phyloP scores from a whole-genome alignment of 2,888 invertebrate genomes.

The Chrysolina haemoptera region DNA sequence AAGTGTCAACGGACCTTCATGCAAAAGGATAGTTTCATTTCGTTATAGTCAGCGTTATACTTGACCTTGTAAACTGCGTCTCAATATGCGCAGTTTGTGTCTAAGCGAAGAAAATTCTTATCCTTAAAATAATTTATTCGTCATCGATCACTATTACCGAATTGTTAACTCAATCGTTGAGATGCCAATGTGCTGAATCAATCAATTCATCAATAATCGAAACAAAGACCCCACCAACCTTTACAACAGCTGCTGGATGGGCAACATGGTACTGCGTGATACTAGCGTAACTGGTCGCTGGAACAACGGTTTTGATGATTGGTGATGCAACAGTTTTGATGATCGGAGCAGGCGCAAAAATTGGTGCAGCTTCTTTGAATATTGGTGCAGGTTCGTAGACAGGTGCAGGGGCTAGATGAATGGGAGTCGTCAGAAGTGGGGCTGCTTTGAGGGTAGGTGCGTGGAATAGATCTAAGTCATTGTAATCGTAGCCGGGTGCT shows the following conservation, averaged over 20 bases:
- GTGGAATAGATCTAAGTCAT: slow-evolving; percentile 23
- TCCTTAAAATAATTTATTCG: too few relatives aligned
- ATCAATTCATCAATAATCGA: too few relatives aligned
- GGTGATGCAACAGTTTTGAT: slow-evolving; percentile 47
- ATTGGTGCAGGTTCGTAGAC: background rate
- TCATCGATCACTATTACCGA: too few relatives aligned
- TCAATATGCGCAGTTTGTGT: too few relatives aligned
- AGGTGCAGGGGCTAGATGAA: slow-evolving; percentile 1
- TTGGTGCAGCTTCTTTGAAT: slow-evolving; percentile 1
- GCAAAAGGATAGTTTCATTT: too few relatives aligned
- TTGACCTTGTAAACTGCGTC: too few relatives aligned
- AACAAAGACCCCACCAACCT: slow-evolving; percentile 53
- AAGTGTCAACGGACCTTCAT: too few relatives aligned
- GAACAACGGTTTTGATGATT: slow-evolving; percentile 56
- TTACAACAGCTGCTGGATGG: slow-evolving; percentile 60
- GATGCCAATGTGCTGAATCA: too few relatives aligned
- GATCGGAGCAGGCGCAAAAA: slow-evolving; percentile 36
- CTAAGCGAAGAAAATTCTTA: too few relatives aligned
- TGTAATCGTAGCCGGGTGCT: slow-evolving; percentile 25
- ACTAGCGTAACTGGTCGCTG: slow-evolving; percentile 75
- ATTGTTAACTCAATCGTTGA: too few relatives aligned
- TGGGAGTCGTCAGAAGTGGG: background rate
- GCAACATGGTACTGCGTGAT: slow-evolving; percentile 68
- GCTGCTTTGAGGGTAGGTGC: slow-evolving; percentile 16
- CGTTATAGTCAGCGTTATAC: too few relatives aligned